Evolutionary conservation across 1,140 invertebrate genomes (phyloP).

Genomic region (Trichonephila inaurata): DNA sequence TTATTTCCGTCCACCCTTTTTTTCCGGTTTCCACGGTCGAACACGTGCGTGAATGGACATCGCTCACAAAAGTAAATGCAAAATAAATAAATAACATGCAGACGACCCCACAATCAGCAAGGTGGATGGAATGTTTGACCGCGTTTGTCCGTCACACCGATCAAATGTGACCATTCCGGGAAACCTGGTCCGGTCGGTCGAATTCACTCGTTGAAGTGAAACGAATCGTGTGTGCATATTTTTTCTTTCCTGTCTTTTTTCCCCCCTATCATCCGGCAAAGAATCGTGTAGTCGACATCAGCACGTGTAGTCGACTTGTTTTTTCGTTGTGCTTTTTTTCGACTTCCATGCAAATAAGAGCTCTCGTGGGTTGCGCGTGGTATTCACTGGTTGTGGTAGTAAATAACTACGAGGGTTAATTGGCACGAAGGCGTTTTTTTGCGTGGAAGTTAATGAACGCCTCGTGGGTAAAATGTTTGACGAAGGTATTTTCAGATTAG

Average conservation of each 20-base stretch:
- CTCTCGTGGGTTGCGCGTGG: conserved; percentile 15
- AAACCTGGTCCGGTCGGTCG: not conserved
- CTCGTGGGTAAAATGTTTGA: conserved; percentile 34
- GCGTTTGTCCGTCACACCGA: conserved; percentile 41
- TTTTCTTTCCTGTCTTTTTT: not conserved
- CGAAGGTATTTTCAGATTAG: not conserved
- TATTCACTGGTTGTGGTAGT: not conserved
- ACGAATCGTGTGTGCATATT: not conserved
- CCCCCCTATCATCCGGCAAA: not conserved
- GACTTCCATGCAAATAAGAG: not conserved
- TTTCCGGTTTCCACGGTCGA: conserved; percentile 22
- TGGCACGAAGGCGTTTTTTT: conserved; percentile 2
- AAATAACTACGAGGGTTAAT: conserved; percentile 12
- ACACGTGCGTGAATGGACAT: not conserved
- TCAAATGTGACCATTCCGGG: conserved; percentile 25
- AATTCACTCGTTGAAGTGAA: not conserved
- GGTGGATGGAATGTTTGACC: conserved; percentile 37
- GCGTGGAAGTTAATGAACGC: conserved; percentile 27
- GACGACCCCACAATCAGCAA: conserved; percentile 8
- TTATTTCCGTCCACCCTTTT: not conserved
- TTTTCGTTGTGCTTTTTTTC: not conserved
- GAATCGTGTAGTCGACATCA: not conserved
- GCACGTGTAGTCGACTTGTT: not conserved
- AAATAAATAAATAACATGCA: conserved; percentile 28
- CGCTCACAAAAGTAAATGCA: not conserved